Base-by-base conservation (phyloP, 2,888 invertebrate species). In the Lamproptera curius region DNA sequence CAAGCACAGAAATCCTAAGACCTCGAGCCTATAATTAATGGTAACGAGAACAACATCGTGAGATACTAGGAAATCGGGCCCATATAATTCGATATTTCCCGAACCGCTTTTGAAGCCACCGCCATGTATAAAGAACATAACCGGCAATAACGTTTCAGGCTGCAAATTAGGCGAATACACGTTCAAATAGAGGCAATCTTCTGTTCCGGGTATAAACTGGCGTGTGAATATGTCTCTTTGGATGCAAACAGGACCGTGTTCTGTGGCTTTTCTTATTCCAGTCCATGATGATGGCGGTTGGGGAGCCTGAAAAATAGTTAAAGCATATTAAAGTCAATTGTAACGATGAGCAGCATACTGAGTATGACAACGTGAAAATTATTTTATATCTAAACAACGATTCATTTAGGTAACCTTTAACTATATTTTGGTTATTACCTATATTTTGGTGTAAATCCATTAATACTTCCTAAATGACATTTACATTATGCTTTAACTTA, bases 41-140 rank as follows among this genome's bases (percentile, higher is more conserved):
- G 78, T 77, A 0, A 79, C 73, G 1, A 78, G 33, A 2, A 80
- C 52, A 0, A 79, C 66, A 8, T 56, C 63, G 40, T 72, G 55
- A n/a, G 62, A 54, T 1, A 78, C 51, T 1, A 80, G 58, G 37
- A 71, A 74, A 41, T 77, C 72, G 2, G 79, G 77, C 2, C 70
- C 74, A 23, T 67, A 71, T 1, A 49, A 6, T n/a, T 63, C 57
- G 4, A 63, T 67, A 35, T 76, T 60, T 14, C 77, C 77, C 2
- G 70, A 68, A 1, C 76, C 77, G 6, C 58, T 55, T 14, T 55
- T 53, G 23, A 61, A 71, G 1, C 57, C 72, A 6, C 77, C 77
- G 23, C 77, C 76, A 15, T 76, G 76, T n/a, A 78, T 68, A 46
- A 62, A 77, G 0, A 79, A 55, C 75, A 78, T 74, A 0, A 80